These are phyloP conservation scores for Coryphaenoides rupestris DNA, from an alignment of 2,113 vertebrate species.

Conservation along the genomic window DNA sequence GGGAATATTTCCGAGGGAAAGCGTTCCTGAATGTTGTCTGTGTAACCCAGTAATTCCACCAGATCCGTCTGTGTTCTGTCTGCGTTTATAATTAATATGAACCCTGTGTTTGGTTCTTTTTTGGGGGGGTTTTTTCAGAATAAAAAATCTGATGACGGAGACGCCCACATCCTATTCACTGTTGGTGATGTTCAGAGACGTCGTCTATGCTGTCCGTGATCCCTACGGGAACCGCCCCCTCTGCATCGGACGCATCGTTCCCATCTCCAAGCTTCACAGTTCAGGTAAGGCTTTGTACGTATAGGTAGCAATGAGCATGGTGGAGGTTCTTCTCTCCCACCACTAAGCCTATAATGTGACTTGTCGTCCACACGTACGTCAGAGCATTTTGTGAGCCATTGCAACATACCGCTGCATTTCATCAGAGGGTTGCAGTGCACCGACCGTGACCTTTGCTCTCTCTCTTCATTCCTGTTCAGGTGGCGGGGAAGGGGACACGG, in stretches of 20 bases:
- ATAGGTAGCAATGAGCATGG: no score
- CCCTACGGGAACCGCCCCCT: constrained; percentile 95
- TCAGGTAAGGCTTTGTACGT: constrained; percentile 49
- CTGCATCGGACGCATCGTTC: constrained; percentile 88
- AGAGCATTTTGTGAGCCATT: not conserved
- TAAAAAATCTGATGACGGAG: constrained; percentile 95
- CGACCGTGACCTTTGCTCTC: constrained; percentile 25
- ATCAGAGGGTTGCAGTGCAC: not conserved
- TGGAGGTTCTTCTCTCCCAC: no score
- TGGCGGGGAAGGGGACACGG: constrained; percentile 81
- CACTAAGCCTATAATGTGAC: no score
- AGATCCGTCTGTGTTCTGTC: no score
- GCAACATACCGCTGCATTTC: not conserved
- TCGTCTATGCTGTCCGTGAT: constrained; percentile 92
- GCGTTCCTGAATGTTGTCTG: no score
- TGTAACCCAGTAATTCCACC: no score
- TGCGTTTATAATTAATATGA: constrained; percentile 7
- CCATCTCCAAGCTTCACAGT: constrained; percentile 81
- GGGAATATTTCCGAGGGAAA: no score
- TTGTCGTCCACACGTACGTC: not conserved
- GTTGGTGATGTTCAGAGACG: constrained; percentile 92
- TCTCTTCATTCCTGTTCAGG: constrained; percentile 34
- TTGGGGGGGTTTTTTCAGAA: constrained; percentile 81
- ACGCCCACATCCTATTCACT: constrained; percentile 92
- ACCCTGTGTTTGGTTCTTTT: no score